Evolutionary conservation across 2,888 invertebrate species (phyloP), one percentile per base, ranked within the genome.

Genomic region (Cyrtodaria siliqua): DNA sequence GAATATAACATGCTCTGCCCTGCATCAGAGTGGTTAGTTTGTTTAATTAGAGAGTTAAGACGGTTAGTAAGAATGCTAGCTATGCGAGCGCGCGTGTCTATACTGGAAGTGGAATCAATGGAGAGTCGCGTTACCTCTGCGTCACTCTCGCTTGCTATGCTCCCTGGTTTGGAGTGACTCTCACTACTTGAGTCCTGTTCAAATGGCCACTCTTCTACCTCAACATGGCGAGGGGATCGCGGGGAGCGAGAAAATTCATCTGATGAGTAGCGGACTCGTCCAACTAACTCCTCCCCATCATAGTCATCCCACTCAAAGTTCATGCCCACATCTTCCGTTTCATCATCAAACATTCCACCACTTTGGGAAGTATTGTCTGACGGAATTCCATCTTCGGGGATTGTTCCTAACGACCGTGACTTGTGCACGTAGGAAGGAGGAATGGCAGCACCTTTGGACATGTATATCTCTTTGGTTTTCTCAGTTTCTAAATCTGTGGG

Each of bases 251-350:
- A 4, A 9, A 20, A 79, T 8, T 80, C 77, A 33, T 83, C 84
- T 33, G 82, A 79, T 18, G 55, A 62, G 52, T 79, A 77, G 24
- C 79, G 49, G 6, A 87, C 88, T 60, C 73, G 68, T 6, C 89
- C 89, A 6, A 89, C 82, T 16, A 88, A 80, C 49, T 88, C 88
- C 6, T 87, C 89, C 40, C 86, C 85, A 53, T 87, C 86, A 59
- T 87, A 87, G 70, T 90, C 90, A 78, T 90, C 90, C 90, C 90
- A 90, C 68, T 90, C 88, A 83, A 85, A 90, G 71, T 76, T 85
- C 69, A 87, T 86, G 29, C 78, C 80, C 9, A 64, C 61, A 40
- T 79, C 76, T 60, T 70, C 68, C 14, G 75, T 61, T 63, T 84
- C 84, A 27, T 89, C 89, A 16, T 89, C 90, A 71, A 85, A 81